These are phyloP conservation scores for Schizaphis graminum DNA, from an alignment of 2,888 invertebrate genomes.

Conservation along the genomic window DNA sequence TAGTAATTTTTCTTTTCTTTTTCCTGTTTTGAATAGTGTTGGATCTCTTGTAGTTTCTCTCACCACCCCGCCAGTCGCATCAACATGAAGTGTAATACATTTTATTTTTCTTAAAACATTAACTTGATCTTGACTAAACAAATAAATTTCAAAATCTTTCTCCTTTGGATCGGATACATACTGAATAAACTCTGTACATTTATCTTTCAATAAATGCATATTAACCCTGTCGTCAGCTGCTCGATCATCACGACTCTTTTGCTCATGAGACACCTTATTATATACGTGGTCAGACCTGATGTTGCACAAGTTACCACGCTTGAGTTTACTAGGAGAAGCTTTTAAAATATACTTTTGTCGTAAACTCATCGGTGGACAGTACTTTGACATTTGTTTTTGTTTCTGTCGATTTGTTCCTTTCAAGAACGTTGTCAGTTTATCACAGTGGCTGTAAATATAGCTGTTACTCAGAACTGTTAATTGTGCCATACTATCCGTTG, in stretches of 20 bases:
- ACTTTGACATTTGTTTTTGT: not conserved
- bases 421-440: conserved; percentile 1
- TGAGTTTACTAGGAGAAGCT: not conserved
- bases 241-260: not conserved
- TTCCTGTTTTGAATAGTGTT: too few species aligned
- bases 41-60: too few species aligned
- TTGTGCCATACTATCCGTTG: not conserved
- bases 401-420: not conserved
- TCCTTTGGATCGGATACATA: conserved; percentile 14
- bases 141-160: not conserved
- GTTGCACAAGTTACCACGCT: not conserved
- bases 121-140: not conserved
- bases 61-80: too few species aligned
- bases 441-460: not conserved
- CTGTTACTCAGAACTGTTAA: not conserved
- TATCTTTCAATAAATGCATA: conserved; percentile 10
- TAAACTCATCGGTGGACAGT: conserved; percentile 18
- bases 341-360: too few species aligned
- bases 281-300: not conserved
- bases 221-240: not conserved
- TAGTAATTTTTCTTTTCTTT: too few species aligned
- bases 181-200: not conserved
- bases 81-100: too few species aligned
- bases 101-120: too few species aligned
- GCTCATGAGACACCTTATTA: not conserved